Evolutionary conservation across 2,888 invertebrate genomes (phyloP).

Genomic region (Euzophera pinguis): DNA sequence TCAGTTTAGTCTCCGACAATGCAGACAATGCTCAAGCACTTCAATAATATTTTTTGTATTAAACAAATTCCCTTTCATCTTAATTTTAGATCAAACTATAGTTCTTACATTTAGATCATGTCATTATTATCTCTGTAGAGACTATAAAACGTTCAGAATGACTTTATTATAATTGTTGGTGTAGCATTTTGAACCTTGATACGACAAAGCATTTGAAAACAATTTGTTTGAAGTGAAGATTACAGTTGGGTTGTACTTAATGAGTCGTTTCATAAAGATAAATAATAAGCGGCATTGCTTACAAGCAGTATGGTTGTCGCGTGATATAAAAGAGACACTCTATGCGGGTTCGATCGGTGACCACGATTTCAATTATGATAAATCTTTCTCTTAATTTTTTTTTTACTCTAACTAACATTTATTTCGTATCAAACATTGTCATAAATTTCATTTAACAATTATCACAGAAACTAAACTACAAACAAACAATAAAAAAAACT

Average conservation of each 20-base stretch:
- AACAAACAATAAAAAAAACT: no score
- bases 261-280: conserved; percentile 58
- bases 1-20: conserved; percentile 69
- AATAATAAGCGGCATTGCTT: conserved; percentile 74
- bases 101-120: conserved; percentile 74
- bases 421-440: no score
- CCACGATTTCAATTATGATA: neutral
- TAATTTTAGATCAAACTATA: conserved; percentile 77
- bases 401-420: no score
- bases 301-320: conserved; percentile 61
- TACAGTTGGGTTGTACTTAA: conserved; percentile 39
- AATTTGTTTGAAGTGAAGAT: conserved; percentile 23
- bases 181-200: conserved; percentile 28
- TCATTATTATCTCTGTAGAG: conserved; percentile 71
- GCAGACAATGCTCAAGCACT: conserved; percentile 67
- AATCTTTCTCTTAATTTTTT: no score
- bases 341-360: conserved; percentile 12
- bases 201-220: neutral
- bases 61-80: conserved; percentile 75
- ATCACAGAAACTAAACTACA: no score
- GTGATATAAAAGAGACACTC: conserved; percentile 59
- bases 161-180: conserved; percentile 27
- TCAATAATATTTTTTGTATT: conserved; percentile 75
- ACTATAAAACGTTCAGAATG: conserved; percentile 39
- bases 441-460: no score